These are phyloP conservation scores for Myripristis jacobus DNA, from an alignment of 2,797 vertebrate genomes.

Conservation along the genomic window DNA sequence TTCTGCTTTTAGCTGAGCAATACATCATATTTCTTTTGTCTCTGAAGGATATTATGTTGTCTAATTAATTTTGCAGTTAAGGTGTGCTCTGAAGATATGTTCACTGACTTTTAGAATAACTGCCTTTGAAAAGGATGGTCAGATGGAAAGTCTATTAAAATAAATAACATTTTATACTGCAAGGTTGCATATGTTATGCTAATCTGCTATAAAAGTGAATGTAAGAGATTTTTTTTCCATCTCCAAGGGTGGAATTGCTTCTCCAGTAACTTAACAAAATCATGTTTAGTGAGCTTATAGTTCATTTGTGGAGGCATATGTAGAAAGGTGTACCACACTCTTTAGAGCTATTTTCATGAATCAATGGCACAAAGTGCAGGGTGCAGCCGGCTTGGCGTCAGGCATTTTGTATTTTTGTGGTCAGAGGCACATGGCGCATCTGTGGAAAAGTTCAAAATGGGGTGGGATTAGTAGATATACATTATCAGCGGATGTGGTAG, in stretches of 20 bases:
- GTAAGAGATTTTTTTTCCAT: conserved; percentile 12
- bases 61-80: conserved; percentile 65
- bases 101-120: conserved; percentile 76
- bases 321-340: background rate
- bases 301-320: conserved; percentile 11
- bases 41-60: conserved; percentile 68
- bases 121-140: conserved; percentile 72
- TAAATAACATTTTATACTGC: conserved; percentile 79
- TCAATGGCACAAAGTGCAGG: no score
- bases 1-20: conserved; percentile 65
- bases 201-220: conserved; percentile 39
- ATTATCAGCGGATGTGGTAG: conserved; percentile 33
- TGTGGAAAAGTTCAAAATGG: conserved; percentile 36
- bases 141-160: conserved; percentile 83
- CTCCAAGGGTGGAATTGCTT: background rate
- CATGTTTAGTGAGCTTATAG: conserved; percentile 18
- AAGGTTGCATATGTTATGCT: conserved; percentile 68
- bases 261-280: conserved; percentile 12
- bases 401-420: conserved; percentile 9
- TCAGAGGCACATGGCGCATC: conserved; percentile 21
- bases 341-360: no score
- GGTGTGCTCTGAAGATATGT: conserved; percentile 79
- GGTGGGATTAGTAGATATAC: conserved; percentile 28
- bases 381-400: no score
- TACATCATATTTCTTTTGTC: conserved; percentile 62